These are phyloP conservation scores for Atta texana DNA, from an alignment of 1,140 invertebrate genomes.

Conservation along the genomic window DNA sequence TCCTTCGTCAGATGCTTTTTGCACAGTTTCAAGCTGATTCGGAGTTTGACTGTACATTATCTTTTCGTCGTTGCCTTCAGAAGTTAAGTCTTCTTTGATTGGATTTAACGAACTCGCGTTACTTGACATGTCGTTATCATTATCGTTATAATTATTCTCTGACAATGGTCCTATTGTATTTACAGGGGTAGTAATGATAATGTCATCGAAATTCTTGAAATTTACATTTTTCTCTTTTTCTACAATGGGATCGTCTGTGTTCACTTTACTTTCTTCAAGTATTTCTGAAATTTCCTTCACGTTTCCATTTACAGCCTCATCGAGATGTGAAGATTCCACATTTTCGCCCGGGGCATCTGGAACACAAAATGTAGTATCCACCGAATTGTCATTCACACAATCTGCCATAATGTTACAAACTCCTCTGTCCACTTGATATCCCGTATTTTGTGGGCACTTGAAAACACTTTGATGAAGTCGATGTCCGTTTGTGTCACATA, in stretches of 20 bases:
- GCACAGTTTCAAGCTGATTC: neutral
- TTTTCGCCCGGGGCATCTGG: constrained; percentile 11
- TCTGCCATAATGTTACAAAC: constrained; percentile 15
- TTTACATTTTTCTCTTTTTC: neutral
- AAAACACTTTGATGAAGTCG: constrained; percentile 38
- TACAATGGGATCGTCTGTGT: neutral
- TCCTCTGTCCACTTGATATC: constrained; percentile 25
- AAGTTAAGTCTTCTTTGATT: neutral
- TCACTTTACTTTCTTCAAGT: neutral
- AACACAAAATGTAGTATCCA: constrained; percentile 9
- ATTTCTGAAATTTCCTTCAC: neutral
- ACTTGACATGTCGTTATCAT: neutral
- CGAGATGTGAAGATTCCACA: neutral
- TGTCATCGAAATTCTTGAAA: neutral
- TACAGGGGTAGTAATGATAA: neutral
- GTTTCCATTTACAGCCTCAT: neutral
- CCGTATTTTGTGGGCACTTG: constrained; percentile 53
- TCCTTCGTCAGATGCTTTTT: neutral
- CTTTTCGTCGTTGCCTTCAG: neutral
- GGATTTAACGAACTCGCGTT: neutral
- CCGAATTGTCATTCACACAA: neutral
- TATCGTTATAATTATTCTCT: constrained; percentile 1
- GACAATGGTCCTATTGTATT: neutral
- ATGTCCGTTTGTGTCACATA: constrained; percentile 33
- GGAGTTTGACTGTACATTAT: neutral